Conservation (phyloP, 2,797 vertebrate genomes). For the Ispidina lecontei region DNA sequence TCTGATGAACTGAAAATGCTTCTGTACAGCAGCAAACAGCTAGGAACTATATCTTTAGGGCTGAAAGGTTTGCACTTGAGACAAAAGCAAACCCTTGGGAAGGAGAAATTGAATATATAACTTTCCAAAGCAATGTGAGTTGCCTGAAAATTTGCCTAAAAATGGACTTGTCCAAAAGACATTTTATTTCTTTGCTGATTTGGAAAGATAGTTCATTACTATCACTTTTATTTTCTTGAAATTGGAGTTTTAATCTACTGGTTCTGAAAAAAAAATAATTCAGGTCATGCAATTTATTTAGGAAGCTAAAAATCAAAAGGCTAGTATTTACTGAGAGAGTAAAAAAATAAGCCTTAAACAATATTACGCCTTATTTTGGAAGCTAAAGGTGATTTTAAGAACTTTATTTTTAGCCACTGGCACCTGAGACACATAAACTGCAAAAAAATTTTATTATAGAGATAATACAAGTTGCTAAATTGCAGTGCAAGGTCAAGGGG, state of each 20-base stretch:
- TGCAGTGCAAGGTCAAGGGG: neutral
- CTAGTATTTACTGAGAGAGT: neutral
- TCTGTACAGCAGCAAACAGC: neutral
- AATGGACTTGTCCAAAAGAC: neutral
- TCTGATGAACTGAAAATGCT: neutral
- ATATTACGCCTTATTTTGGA: neutral
- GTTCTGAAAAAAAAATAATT: neutral
- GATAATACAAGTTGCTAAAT: neutral
- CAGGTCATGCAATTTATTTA: neutral
- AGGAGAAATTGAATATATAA: neutral
- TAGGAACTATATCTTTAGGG: neutral
- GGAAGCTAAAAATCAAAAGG: neutral
- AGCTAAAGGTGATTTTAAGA: neutral
- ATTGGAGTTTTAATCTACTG: neutral
- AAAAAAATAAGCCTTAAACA: neutral
- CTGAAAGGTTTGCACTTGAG: neutral
- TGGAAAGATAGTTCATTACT: neutral
- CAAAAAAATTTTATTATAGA: neutral
- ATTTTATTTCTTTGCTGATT: neutral
- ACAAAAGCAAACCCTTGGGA: neutral
- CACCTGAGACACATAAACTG: neutral
- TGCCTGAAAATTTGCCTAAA: neutral
- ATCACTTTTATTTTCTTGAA: neutral
- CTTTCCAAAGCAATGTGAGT: neutral
- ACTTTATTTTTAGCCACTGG: neutral